Conservation (phyloP, 2,113 vertebrate genomes). For the Anolis sagrei region DNA sequence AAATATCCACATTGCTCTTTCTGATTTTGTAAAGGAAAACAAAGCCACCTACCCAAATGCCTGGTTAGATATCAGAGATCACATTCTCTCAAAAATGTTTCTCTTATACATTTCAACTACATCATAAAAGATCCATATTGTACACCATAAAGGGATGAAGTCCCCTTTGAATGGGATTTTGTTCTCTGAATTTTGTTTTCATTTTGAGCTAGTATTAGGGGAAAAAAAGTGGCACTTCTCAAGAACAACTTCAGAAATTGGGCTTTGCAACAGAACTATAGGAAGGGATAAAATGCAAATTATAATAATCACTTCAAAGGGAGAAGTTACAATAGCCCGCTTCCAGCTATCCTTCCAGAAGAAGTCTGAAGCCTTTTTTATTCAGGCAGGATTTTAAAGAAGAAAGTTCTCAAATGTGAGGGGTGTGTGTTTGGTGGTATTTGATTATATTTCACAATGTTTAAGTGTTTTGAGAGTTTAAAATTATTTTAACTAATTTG, state of each 20-base stretch:
- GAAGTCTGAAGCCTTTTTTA: no score
- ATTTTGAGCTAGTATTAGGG: neutral
- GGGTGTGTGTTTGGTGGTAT: no score
- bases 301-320: neutral
- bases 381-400: no score
- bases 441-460: no score
- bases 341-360: no score
- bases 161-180: neutral
- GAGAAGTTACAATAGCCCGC: neutral
- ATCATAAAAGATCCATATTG: neutral
- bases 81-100: neutral
- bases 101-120: neutral
- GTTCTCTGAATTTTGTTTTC: neutral
- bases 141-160: neutral
- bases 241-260: neutral
- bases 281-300: neutral
- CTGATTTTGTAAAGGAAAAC: neutral
- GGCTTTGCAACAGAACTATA: neutral
- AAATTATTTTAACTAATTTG: no score
- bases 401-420: no score
- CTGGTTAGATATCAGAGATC: neutral
- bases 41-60: neutral
- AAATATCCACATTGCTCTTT: conserved; percentile 47
- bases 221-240: neutral
- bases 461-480: no score